Percentiles rank a stretch among this genome's conserved stretches.
Evolutionary conservation across 2,113 vertebrate species (phyloP).

Genomic region (Oreamnos americanus): DNA sequence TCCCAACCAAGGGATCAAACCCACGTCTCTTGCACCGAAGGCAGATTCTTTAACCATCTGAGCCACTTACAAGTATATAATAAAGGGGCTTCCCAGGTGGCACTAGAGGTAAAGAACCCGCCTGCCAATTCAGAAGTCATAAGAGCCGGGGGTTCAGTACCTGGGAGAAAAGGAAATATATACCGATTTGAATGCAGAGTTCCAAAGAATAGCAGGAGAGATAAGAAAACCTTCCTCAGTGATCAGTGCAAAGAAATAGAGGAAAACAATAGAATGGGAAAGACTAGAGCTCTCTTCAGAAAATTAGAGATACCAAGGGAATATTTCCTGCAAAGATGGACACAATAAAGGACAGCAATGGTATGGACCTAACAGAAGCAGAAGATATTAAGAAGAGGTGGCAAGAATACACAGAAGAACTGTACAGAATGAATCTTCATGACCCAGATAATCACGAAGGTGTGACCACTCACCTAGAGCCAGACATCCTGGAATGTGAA

Average conservation of each 20-base stretch:
- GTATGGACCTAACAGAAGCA: background rate
- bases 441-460: background rate
- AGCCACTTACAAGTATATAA: background rate
- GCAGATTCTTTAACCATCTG: background rate
- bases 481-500: background rate
- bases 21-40: fast-evolving
- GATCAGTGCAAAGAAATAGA: background rate
- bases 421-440: background rate
- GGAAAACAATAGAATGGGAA: background rate
- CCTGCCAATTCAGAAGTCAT: background rate
- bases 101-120: background rate
- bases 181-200: background rate
- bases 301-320: background rate
- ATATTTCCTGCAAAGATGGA: background rate
- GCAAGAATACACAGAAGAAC: background rate
- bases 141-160: background rate
- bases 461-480: background rate
- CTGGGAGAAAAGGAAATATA: background rate
- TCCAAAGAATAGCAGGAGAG: background rate
- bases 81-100: background rate
- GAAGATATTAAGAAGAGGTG: background rate
- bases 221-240: background rate
- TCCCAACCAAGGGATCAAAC: background rate
- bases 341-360: background rate
- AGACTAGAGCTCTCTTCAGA: background rate